Conservation (phyloP, 2,113 vertebrate genomes). For the Hyaena hyaena region DNA sequence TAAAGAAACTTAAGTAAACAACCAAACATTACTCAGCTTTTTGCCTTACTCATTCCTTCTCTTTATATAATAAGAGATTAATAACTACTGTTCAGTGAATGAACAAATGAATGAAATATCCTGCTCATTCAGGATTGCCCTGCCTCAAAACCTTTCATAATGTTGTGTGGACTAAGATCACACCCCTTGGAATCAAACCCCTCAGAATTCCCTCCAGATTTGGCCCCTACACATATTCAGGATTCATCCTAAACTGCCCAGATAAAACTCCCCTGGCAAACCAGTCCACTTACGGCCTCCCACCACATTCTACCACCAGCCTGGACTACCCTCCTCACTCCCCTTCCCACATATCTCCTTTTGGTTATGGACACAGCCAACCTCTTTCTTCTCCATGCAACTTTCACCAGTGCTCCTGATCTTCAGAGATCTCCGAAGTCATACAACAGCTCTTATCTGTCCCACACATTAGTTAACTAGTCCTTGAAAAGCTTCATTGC, state of each 20-base stretch:
- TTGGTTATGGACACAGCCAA: not conserved
- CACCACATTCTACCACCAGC: not conserved
- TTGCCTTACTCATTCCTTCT: not conserved
- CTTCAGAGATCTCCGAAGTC: not conserved
- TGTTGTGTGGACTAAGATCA: slow-evolving; percentile 19
- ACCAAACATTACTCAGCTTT: not conserved
- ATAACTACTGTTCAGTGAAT: not conserved
- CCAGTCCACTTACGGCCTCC: not conserved
- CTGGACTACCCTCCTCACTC: not conserved
- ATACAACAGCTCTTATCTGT: not conserved
- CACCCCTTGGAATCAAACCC: not conserved
- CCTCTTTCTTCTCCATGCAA: not conserved
- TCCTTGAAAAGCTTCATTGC: not conserved
- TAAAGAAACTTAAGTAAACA: slow-evolving; percentile 14
- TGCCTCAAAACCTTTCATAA: not conserved
- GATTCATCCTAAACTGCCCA: not conserved
- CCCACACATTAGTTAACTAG: not conserved
- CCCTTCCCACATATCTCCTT: not conserved
- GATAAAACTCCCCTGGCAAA: not conserved
- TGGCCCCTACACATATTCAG: not conserved
- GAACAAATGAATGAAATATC: not conserved
- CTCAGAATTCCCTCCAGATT: not conserved
- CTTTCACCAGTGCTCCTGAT: not conserved
- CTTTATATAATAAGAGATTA: not conserved
- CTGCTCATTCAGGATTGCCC: not conserved